Evolutionary conservation across 2,113 vertebrate species (phyloP).

Genomic region (Gracilinanus agilis): DNA sequence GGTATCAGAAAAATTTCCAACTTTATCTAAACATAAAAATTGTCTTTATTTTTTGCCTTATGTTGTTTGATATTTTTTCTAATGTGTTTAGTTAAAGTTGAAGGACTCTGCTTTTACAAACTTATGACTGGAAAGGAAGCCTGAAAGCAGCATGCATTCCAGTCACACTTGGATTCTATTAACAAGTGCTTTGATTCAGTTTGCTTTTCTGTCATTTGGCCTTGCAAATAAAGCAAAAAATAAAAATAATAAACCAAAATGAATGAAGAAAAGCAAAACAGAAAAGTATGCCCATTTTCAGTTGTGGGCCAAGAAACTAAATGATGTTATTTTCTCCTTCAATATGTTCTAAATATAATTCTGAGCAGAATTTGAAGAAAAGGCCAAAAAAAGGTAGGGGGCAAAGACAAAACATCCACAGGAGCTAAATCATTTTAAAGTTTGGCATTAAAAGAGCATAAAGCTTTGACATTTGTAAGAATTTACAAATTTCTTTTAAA

Average conservation of each 20-base stretch:
- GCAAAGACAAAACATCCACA: background rate
- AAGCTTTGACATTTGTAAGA: background rate
- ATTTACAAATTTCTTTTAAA: background rate
- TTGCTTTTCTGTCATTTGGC: background rate
- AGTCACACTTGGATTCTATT: background rate
- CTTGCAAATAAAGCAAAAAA: background rate
- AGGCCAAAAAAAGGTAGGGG: background rate
- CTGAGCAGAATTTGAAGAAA: background rate
- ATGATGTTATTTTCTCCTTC: background rate
- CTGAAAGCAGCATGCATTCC: background rate
- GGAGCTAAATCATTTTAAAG: background rate
- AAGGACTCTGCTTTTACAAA: background rate
- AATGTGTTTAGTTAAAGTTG: background rate
- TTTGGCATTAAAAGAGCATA: background rate
- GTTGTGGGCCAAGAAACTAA: background rate
- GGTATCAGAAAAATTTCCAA: background rate
- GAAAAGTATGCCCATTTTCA: background rate
- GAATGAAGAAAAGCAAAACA: background rate
- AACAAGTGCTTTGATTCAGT: background rate
- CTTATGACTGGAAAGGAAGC: background rate
- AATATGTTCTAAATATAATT: background rate
- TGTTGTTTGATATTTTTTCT: background rate
- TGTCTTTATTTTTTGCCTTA: background rate
- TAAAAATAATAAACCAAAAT: too few species aligned
- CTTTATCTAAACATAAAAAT: background rate